A percentile compares a stretch with the other conserved stretches of the same genome.
Conservation (phyloP, 2,797 vertebrate species). For the Vultur gryphus region DNA sequence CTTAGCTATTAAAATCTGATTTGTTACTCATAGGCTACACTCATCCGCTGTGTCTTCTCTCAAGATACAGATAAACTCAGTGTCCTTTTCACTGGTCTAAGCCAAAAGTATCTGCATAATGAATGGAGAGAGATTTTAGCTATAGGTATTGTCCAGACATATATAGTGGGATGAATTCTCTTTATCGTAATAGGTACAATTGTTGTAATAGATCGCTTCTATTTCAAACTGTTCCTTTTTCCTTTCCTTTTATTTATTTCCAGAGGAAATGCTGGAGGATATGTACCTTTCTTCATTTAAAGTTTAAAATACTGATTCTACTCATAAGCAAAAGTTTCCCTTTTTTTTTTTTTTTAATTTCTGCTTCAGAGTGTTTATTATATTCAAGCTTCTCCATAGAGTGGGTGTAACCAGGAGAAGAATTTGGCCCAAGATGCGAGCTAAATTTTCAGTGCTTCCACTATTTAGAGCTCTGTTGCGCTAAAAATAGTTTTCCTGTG, state of each 20-base stretch:
- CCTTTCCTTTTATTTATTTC: neutral
- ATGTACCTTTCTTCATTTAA: neutral
- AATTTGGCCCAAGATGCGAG: constrained; percentile 46
- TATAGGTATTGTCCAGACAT: neutral
- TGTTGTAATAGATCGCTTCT: neutral
- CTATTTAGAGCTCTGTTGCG: constrained; percentile 36
- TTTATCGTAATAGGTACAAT: neutral
- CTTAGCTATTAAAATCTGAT: constrained; percentile 5
- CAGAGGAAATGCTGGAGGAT: neutral
- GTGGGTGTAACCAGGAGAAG: constrained; percentile 59
- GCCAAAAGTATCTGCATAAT: neutral
- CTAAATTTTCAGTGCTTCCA: constrained; percentile 53
- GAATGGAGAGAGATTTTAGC: neutral
- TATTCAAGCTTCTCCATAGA: neutral
- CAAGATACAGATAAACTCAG: neutral
- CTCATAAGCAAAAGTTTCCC: neutral
- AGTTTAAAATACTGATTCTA: neutral
- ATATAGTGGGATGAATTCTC: neutral
- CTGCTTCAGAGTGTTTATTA: neutral
- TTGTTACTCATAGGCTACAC: neutral
- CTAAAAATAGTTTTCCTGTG: constrained; percentile 64
- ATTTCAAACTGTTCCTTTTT: neutral
- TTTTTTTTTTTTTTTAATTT: neutral
- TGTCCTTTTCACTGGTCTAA: neutral
- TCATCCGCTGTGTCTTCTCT: neutral